A percentile compares a stretch with the other conserved stretches of the same genome.
Evolutionary conservation across 2,888 invertebrate genomes (phyloP).

Genomic region (Sympetrum striolatum): DNA sequence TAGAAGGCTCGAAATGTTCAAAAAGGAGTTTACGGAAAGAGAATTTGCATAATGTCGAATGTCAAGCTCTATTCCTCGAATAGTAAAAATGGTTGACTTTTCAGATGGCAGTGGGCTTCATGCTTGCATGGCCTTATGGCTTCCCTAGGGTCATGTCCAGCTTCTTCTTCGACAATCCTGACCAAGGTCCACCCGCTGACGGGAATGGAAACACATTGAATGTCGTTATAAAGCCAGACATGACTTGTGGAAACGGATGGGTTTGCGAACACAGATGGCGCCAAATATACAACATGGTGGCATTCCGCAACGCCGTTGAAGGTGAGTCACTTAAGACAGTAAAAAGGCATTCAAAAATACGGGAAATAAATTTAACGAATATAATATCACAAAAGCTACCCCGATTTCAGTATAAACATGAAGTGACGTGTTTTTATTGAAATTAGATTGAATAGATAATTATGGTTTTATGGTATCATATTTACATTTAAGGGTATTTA

Average conservation of each 20-base stretch:
- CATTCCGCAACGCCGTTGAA: constrained; percentile 57
- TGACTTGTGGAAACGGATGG: constrained; percentile 58
- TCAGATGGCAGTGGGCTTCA: constrained; percentile 65
- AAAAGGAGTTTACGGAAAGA: too few species aligned
- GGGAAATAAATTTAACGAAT: too few species aligned
- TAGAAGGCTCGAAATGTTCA: too few species aligned
- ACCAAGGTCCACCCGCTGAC: constrained; percentile 58
- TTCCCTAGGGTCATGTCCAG: constrained; percentile 67
- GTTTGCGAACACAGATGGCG: constrained; percentile 59
- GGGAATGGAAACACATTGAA: constrained; percentile 55
- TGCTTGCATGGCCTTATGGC: constrained; percentile 66
- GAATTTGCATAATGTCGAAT: too few species aligned
- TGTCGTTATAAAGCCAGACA: constrained; percentile 56
- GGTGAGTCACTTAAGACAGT: constrained; percentile 42
- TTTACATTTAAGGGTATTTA: too few species aligned
- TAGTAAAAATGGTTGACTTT: constrained; percentile 14
- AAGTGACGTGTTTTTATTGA: too few species aligned
- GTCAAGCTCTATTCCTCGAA: too few species aligned
- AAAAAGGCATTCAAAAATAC: too few species aligned
- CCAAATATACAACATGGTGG: constrained; percentile 58
- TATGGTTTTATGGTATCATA: too few species aligned
- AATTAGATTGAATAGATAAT: too few species aligned
- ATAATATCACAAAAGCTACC: too few species aligned
- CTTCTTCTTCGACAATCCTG: constrained; percentile 57
- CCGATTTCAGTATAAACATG: not conserved